Base-by-base conservation (phyloP, 2,797 vertebrate species). In the Poecilia wingei region DNA sequence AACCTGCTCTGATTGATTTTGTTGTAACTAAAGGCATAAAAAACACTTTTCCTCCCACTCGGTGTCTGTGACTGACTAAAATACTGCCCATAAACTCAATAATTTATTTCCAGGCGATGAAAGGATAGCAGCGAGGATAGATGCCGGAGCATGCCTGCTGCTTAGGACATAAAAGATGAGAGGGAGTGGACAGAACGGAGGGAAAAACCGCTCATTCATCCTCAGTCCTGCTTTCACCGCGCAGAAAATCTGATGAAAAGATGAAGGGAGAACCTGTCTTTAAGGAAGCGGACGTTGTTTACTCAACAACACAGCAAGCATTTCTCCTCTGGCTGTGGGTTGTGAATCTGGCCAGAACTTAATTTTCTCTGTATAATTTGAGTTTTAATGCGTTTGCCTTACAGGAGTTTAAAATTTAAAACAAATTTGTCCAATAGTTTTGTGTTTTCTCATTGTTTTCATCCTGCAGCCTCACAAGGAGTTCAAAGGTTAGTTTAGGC, bases 241-340 rank as follows among this genome's bases (percentile, higher is more conserved):
- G 69, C 81, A 88, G 86, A 81, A 92, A 81, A 88, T 92, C 77
- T 87, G 80, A 82, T 9, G 43, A 86, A 89, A 88, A 93, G 91
- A 89, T 84, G 75, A 84, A 74, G n/a, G 3, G 7, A 39, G 69
- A 80, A 71, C 3, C 20, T 0, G 0, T 80, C 71, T 66, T 1
- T 39, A 59, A 51, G 72, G 71, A 78, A 55, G 82, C 66, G 77
- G 57, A 33, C 25, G 1, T 53, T 79, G 76, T 81, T 88, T 84
- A 75, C 77, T 0, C 64, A 22, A 31, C 33, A 74, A 49, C 49
- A 71, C 59, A 22, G 75, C 64, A 59, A 74, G 86, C 12, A 43
- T 43, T 57, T 83, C 79, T 81, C 79, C 80, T 80, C 51, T 9
- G 25, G 76, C 55, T 71, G 22, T 53, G 36, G 41, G 25, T 80